Conservation (phyloP, 2,113 vertebrate species). For the Eira barbara region DNA sequence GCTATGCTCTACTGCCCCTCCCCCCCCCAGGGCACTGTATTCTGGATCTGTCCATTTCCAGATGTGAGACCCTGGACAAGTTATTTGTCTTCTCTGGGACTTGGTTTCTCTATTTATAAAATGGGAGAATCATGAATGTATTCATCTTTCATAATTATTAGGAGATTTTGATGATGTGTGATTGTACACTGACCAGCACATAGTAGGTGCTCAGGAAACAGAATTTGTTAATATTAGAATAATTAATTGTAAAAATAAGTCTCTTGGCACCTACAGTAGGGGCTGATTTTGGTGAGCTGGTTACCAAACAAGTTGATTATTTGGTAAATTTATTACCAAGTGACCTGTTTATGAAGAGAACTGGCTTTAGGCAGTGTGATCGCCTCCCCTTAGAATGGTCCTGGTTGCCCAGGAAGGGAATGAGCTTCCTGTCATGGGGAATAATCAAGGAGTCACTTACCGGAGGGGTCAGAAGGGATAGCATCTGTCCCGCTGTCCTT, state of each 20-base stretch:
- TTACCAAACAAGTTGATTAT: not conserved
- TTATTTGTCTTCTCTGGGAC: not conserved
- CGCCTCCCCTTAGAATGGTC: not conserved
- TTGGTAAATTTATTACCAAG: not conserved
- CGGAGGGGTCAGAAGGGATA: not conserved
- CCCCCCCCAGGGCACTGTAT: not conserved
- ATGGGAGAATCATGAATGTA: not conserved
- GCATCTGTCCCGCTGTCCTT: accelerated
- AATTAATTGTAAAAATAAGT: not conserved
- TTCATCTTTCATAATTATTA: not conserved
- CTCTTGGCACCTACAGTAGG: not conserved
- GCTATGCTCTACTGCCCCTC: not conserved
- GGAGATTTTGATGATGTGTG: not conserved
- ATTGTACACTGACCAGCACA: not conserved
- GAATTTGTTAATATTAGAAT: not conserved
- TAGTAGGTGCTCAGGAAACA: not conserved
- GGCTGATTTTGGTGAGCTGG: not conserved
- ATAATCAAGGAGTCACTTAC: not conserved
- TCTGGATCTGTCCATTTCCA: not conserved
- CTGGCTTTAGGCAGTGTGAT: not conserved
- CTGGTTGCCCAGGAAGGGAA: not conserved
- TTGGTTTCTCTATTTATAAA: not conserved
- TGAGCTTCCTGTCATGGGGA: not conserved
- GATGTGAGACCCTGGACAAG: not conserved
- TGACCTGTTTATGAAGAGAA: not conserved